Percentiles rank a stretch among this genome's conserved stretches.
phyloP scores from a whole-genome alignment of 2,797 vertebrate genomes.

The Rhinoraja longicauda region DNA sequence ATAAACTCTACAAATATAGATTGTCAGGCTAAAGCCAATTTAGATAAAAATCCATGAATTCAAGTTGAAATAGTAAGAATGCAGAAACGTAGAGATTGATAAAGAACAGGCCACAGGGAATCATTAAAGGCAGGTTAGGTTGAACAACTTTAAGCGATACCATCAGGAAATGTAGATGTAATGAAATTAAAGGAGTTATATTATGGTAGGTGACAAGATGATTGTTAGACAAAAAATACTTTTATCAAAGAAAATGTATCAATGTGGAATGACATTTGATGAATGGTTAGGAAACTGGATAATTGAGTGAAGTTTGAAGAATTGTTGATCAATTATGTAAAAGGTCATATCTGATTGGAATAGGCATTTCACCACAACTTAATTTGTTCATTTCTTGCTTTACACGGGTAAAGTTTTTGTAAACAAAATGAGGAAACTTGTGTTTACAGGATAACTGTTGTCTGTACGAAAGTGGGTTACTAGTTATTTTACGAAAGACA shows the following conservation, averaged over 20 bases:
- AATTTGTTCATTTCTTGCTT: conserved; percentile 1
- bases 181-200: not conserved
- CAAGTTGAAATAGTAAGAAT: not conserved
- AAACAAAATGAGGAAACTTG: not conserved
- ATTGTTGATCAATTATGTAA: not conserved
- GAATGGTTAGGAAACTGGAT: not conserved
- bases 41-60: not conserved
- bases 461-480: no score
- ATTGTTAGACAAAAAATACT: not conserved
- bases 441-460: not conserved
- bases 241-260: not conserved
- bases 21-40: not conserved
- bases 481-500: not conserved
- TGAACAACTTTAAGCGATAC: not conserved
- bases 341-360: not conserved
- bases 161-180: not conserved
- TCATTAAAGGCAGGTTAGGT: not conserved
- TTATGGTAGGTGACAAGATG: not conserved
- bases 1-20: not conserved
- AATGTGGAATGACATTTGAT: not conserved
- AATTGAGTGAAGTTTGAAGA: not conserved
- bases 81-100: not conserved
- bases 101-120: not conserved
- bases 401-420: not conserved
- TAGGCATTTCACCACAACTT: not conserved